Conservation (phyloP, 2,888 invertebrate genomes). For the Lysandra bellargus region DNA sequence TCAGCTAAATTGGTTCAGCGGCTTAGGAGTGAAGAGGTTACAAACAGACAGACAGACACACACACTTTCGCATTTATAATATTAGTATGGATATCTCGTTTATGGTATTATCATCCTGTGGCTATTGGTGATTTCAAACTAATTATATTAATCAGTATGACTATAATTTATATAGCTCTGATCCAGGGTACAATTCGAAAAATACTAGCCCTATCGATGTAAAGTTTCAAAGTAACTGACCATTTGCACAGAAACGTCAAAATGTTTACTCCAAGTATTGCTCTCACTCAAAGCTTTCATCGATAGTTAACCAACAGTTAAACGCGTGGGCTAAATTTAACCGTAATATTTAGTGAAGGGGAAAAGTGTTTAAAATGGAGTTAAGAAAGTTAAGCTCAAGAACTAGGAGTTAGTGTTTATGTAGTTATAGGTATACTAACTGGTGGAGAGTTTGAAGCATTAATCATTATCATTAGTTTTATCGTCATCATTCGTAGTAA, state of each 20-base stretch:
- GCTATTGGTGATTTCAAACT: no score
- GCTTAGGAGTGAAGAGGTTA: no score
- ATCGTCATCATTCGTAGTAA: no score
- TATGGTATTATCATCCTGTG: no score
- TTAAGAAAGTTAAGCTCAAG: conserved; percentile 6
- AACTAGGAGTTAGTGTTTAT: conserved; percentile 5
- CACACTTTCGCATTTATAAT: no score
- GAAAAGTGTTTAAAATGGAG: conserved; percentile 3
- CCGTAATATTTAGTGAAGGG: not conserved
- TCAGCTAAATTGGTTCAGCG: no score
- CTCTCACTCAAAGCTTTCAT: not conserved
- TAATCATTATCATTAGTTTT: no score
- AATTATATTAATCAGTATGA: no score
- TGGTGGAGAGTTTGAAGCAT: not conserved
- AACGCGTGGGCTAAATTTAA: conserved; percentile 5
- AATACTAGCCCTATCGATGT: not conserved
- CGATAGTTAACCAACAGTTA: not conserved
- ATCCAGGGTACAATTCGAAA: no score
- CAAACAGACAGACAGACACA: no score
- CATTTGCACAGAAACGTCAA: not conserved
- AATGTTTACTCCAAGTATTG: not conserved
- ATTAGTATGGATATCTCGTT: no score
- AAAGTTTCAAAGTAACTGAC: not conserved
- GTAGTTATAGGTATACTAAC: not conserved
- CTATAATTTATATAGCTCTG: no score